Conservation (phyloP, 2,888 invertebrate species). For the Polymixis lichenea region DNA sequence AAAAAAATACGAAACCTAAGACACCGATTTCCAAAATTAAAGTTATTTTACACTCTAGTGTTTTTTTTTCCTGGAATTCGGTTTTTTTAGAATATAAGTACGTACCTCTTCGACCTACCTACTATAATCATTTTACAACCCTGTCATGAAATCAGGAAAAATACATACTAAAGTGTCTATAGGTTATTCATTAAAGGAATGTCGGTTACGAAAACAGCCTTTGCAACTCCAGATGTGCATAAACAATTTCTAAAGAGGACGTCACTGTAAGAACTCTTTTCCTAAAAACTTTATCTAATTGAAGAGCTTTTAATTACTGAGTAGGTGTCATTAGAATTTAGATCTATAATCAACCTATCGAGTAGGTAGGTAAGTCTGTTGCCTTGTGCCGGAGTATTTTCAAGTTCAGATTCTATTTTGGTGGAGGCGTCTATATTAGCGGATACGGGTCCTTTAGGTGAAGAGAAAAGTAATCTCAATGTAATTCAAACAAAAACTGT, state of each 20-base stretch:
- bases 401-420: slow-evolving; percentile 8
- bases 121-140: background rate
- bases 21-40: too few relatives aligned
- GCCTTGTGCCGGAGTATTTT: background rate
- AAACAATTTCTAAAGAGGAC: slow-evolving; percentile 34
- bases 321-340: slow-evolving; percentile 6
- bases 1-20: too few relatives aligned
- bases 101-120: background rate
- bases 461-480: background rate
- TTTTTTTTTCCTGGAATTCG: too few relatives aligned
- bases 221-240: slow-evolving; percentile 41
- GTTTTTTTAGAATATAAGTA: background rate
- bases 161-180: background rate
- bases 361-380: background rate
- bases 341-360: slow-evolving; percentile 6
- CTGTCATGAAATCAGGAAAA: background rate
- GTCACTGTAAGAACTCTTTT: background rate
- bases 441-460: background rate
- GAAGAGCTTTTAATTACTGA: slow-evolving; percentile 36
- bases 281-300: slow-evolving; percentile 13
- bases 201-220: slow-evolving; percentile 25
- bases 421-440: background rate
- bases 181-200: slow-evolving; percentile 13
- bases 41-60: too few relatives aligned
- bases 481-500: background rate